Evolutionary conservation across 2,113 vertebrate genomes (phyloP).

Genomic region (Suricata suricatta): DNA sequence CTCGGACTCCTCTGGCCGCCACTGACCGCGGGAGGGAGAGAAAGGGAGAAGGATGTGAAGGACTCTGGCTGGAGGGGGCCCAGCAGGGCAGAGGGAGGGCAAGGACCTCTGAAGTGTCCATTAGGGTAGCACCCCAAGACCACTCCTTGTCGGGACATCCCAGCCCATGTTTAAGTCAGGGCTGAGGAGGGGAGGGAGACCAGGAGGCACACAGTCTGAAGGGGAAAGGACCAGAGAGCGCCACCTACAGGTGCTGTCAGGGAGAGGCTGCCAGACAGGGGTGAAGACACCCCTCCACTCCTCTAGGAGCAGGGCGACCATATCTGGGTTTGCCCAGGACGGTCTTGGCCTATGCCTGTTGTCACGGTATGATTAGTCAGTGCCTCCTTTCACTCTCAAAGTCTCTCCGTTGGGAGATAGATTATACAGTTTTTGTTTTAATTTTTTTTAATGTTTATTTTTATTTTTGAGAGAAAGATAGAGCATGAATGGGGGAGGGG

Average conservation of each 20-base stretch:
- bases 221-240: background rate
- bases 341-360: background rate
- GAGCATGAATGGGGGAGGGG: too few species aligned
- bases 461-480: too few species aligned
- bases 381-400: background rate
- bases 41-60: conserved; percentile 79
- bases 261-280: background rate
- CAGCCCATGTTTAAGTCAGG: background rate
- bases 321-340: background rate
- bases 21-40: conserved; percentile 91
- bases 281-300: background rate
- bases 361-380: background rate
- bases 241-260: background rate
- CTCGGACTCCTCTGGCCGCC: conserved; percentile 95
- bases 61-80: background rate
- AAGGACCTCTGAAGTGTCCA: background rate
- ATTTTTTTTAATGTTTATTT: too few species aligned
- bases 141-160: background rate
- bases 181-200: background rate
- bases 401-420: background rate
- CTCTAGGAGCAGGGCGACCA: background rate
- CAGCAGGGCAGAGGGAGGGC: background rate
- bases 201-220: background rate
- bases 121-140: background rate
- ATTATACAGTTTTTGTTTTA: background rate